phyloP scores from a whole-genome alignment of 2,888 invertebrate genomes.

The Volucella inflata region DNA sequence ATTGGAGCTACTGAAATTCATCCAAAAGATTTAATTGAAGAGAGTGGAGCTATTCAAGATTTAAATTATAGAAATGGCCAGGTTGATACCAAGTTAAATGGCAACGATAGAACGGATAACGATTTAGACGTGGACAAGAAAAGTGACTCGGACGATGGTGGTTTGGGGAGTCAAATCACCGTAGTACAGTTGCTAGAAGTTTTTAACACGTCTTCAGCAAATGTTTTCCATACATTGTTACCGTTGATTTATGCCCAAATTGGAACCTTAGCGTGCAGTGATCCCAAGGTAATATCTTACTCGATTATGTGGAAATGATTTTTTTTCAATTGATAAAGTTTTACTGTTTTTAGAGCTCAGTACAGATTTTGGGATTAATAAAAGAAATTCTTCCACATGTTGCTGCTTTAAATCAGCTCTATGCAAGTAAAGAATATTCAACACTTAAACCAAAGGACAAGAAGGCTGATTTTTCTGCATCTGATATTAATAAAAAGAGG shows the following conservation, averaged over 20 bases:
- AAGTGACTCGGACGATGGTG: slow-evolving; percentile 82
- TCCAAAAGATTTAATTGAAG: slow-evolving; percentile 82
- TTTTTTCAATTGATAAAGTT: not conserved
- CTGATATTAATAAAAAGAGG: slow-evolving; percentile 74
- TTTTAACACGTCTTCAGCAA: slow-evolving; percentile 82
- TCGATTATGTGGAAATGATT: not conserved
- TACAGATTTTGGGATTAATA: slow-evolving; percentile 93
- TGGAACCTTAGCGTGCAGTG: slow-evolving; percentile 89
- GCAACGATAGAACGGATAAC: slow-evolving; percentile 82
- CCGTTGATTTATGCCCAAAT: slow-evolving; percentile 94
- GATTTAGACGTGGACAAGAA: slow-evolving; percentile 78
- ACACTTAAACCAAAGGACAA: slow-evolving; percentile 61
- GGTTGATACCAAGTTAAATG: slow-evolving; percentile 81
- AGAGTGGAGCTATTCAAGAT: slow-evolving; percentile 80
- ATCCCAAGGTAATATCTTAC: slow-evolving; percentile 88
- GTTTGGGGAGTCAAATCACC: slow-evolving; percentile 78
- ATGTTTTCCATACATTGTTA: slow-evolving; percentile 89
- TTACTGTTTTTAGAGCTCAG: slow-evolving; percentile 87
- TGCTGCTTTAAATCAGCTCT: slow-evolving; percentile 91
- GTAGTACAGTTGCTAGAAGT: slow-evolving; percentile 82
- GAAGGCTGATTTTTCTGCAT: slow-evolving; percentile 60
- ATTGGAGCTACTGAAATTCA: slow-evolving; percentile 83
- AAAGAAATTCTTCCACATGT: slow-evolving; percentile 95
- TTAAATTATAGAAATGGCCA: slow-evolving; percentile 82
- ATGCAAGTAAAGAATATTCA: slow-evolving; percentile 80